Conservation (phyloP, 2,113 vertebrate species). For the Plecotus auritus region DNA sequence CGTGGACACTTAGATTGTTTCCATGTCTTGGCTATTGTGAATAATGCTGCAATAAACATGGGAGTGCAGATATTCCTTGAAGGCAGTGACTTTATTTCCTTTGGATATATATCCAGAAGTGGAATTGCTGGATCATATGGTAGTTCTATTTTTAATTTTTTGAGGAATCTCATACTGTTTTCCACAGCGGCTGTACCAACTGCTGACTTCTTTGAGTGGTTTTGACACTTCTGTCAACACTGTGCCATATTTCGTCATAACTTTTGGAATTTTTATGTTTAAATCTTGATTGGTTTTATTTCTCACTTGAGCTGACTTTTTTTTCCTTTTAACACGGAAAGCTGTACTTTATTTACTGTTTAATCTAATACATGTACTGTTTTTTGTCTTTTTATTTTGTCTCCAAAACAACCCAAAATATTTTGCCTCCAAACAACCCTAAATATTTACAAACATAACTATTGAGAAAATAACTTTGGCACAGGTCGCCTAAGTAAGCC, state of each 20-base stretch:
- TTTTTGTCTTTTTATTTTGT: background rate
- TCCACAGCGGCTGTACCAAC: background rate
- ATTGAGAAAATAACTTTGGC: background rate
- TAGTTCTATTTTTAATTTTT: background rate
- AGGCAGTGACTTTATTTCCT: background rate
- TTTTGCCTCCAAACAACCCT: background rate
- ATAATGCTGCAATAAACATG: background rate
- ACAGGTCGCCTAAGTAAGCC: background rate
- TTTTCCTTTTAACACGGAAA: background rate
- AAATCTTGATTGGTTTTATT: background rate
- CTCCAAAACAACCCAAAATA: background rate
- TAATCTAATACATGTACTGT: background rate
- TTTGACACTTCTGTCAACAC: background rate
- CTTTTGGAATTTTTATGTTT: background rate
- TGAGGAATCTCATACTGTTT: background rate
- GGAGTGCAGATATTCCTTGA: background rate
- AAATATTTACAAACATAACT: background rate
- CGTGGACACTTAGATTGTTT: background rate
- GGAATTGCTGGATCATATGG: background rate
- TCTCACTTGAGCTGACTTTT: background rate
- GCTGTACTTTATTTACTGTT: background rate
- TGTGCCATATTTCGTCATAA: background rate
- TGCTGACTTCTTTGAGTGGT: background rate
- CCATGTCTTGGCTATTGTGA: background rate
- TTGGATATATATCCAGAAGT: background rate